A percentile compares a stretch with the other conserved stretches of the same genome.
Conservation (phyloP, 2,113 vertebrate genomes). For the Ictalurus punctatus region DNA sequence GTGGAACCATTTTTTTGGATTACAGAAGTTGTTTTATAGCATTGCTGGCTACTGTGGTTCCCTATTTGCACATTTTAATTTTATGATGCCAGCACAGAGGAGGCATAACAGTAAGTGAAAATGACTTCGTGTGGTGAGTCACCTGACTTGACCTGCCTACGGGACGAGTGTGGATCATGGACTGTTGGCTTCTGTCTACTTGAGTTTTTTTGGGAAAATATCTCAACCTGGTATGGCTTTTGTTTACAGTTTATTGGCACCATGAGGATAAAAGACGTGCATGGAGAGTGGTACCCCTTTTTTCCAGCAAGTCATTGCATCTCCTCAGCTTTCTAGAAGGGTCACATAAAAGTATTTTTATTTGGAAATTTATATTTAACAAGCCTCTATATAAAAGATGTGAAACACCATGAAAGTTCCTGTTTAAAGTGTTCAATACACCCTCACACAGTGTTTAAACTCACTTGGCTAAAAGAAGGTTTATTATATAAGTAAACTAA, state of each 20-base stretch:
- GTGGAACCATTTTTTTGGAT: neutral
- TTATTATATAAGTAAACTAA: neutral
- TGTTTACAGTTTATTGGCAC: conserved; percentile 54
- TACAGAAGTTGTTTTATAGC: conserved; percentile 34
- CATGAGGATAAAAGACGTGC: conserved; percentile 35
- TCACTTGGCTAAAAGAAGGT: conserved; percentile 22
- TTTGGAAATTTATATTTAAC: conserved; percentile 54
- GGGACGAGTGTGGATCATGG: conserved; percentile 42
- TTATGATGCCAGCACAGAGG: conserved; percentile 44
- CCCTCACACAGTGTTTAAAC: conserved; percentile 48
- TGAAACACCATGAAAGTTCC: conserved; percentile 51
- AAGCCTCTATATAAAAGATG: conserved; percentile 47
- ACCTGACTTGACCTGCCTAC: conserved; percentile 10
- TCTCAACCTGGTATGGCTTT: conserved; percentile 49
- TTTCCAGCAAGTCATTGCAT: conserved; percentile 43
- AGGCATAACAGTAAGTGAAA: conserved; percentile 51
- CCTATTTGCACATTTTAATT: conserved; percentile 42
- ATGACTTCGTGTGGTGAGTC: conserved; percentile 42
- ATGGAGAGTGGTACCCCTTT: conserved; percentile 23
- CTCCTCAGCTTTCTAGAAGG: conserved; percentile 29
- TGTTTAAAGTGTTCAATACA: neutral
- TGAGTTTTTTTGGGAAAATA: conserved; percentile 50
- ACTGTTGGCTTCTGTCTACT: conserved; percentile 51
- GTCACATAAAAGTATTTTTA: conserved; percentile 46
- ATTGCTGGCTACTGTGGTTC: neutral